These are phyloP conservation scores for Autographa gamma DNA, from an alignment of 2,888 invertebrate genomes.

Conservation along the genomic window DNA sequence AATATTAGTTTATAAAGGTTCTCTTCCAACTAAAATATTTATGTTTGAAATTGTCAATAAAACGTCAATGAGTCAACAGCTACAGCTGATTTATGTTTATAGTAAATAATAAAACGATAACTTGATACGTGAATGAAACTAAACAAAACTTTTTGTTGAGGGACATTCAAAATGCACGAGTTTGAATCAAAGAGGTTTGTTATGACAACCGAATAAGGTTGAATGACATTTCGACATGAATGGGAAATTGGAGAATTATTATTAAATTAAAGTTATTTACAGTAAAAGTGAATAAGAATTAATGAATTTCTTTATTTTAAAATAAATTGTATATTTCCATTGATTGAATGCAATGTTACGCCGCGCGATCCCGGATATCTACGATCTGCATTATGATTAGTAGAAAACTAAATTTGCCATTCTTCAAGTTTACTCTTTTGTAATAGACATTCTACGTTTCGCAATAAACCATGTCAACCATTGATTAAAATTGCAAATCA, in stretches of 20 bases:
- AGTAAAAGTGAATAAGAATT: background rate
- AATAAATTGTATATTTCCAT: background rate
- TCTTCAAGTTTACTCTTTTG: background rate
- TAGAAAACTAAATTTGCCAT: background rate
- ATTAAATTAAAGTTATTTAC: background rate
- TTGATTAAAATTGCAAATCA: conserved; percentile 5
- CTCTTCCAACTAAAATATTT: background rate
- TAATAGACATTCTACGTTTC: background rate
- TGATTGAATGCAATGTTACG: background rate
- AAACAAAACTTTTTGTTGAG: background rate
- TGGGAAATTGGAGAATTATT: background rate
- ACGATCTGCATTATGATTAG: conserved; percentile 2
- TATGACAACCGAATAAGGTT: conserved; percentile 3
- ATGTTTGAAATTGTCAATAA: conserved; percentile 11
- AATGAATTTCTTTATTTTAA: background rate
- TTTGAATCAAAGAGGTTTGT: conserved; percentile 3
- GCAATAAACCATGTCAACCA: background rate
- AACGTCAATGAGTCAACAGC: conserved; percentile 22
- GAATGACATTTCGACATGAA: background rate
- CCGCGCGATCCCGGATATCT: background rate
- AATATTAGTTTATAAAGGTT: background rate
- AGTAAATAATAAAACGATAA: conserved; percentile 36
- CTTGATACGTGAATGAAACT: conserved; percentile 27
- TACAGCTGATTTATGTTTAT: conserved; percentile 13
- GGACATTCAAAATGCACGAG: background rate